Base-by-base conservation (phyloP, 2,888 invertebrate species). In the Pristionchus arcanus region DNA sequence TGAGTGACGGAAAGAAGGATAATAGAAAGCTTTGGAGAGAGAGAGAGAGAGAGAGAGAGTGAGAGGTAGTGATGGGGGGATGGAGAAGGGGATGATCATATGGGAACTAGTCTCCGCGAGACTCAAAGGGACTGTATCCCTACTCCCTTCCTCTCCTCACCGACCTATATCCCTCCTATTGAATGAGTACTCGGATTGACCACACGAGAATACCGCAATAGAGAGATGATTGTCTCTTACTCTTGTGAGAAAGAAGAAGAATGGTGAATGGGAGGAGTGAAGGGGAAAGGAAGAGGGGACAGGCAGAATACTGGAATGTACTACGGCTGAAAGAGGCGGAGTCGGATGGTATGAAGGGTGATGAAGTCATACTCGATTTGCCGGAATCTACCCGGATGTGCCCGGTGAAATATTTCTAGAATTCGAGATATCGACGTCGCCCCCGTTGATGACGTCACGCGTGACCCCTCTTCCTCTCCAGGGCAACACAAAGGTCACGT, bases 221-320 rank as follows among this genome's bases (percentile, higher is more conserved):
- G 77, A 66, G 86, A 89, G 88, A 90, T 77, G 71, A 89, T 90
- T 90, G 90, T 89, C 90, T 90, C 90, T 83, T 83, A 49, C 89
- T 84, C 84, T 55, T 31, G 31, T n/a, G 28, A 83, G 87, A 68
- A 53, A 55, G 87, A 68, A 74, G 66, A 85, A 49, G 42, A 49
- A 49, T 49, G 42, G 42, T 49, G 55, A 74, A 37, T 37, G 59
- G 53, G 66, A 81, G 74, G 55, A 74, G 37, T 85, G 63, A 84
- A 89, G 85, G 74, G 77, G 66, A 89, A 74, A 89, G 66, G 71
- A 21, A 77, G 42, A 31, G 21, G 74, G n/a, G 77, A 77, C 77
- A 42, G 77, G 77, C 77, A 42, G 77, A 77, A 77, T 77, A 77
- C 77, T 77, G 77, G 77, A 77, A 77, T 77, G 77, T 42, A 77